A percentile compares a stretch with the other conserved stretches of the same genome.
phyloP scores from a whole-genome alignment of 2,797 vertebrate species.

The Phaenicophaeus curvirostris region DNA sequence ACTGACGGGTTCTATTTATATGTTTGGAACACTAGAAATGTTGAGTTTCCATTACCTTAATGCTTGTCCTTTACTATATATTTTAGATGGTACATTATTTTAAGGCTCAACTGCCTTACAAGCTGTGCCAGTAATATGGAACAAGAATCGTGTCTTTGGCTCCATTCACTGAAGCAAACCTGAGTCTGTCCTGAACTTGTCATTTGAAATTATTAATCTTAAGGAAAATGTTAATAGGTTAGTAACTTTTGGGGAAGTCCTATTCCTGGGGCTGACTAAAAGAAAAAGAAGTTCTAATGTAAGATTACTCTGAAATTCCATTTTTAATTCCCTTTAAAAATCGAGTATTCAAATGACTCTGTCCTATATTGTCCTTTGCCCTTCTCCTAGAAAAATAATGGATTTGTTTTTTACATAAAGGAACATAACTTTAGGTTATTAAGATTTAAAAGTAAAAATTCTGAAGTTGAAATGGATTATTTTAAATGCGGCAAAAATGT shows the following conservation, averaged over 20 bases:
- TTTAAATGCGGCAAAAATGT: background rate
- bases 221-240: background rate
- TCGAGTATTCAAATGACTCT: background rate
- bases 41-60: conserved; percentile 21
- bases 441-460: background rate
- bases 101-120: background rate
- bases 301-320: background rate
- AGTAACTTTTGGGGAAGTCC: background rate
- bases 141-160: background rate
- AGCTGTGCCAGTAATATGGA: background rate
- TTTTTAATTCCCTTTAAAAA: background rate
- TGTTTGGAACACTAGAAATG: background rate
- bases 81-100: background rate
- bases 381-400: background rate
- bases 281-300: background rate
- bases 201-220: background rate
- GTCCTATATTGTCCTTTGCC: background rate
- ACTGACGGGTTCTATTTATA: background rate
- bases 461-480: background rate
- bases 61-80: background rate
- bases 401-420: fast-evolving
- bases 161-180: background rate
- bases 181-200: background rate
- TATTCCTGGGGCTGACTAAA: background rate
- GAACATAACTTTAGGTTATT: background rate